phyloP scores from a whole-genome alignment of 1,140 invertebrate species.

The Zaprionus lachaisei region DNA sequence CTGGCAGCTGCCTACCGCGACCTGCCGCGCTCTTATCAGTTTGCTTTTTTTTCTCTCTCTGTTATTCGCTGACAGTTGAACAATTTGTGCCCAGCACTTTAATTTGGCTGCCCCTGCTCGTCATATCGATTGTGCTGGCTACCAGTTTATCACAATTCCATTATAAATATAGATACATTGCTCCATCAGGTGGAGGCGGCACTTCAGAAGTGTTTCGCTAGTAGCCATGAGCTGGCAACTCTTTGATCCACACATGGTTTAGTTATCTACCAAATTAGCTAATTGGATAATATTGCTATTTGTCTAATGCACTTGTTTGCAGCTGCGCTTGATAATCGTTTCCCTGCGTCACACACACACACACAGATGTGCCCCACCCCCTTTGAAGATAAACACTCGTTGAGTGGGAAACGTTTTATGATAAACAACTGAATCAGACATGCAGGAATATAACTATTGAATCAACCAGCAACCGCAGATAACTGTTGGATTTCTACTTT shows the following conservation, averaged over 20 bases:
- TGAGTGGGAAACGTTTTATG: conserved; percentile 9
- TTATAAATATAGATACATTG: conserved; percentile 12
- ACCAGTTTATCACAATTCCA: conserved; percentile 37
- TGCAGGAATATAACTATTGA: background rate
- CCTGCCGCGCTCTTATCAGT: conserved; percentile 4
- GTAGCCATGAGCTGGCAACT: background rate
- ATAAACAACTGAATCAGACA: conserved; percentile 49
- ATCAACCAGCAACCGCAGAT: background rate
- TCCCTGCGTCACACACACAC: conserved; percentile 12
- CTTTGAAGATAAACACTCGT: conserved; percentile 21
- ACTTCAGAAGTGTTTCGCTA: background rate
- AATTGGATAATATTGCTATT: conserved; percentile 12
- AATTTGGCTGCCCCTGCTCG: background rate
- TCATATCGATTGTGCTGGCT: conserved; percentile 28
- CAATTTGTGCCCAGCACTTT: conserved; percentile 6
- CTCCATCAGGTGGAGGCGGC: conserved; percentile 15
- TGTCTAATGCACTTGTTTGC: conserved; percentile 23
- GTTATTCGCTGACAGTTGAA: background rate
- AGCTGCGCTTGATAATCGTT: conserved; percentile 23
- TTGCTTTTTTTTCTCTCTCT: background rate
- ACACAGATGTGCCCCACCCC: background rate
- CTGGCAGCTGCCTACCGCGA: background rate
- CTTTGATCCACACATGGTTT: background rate
- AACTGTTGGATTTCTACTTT: background rate
- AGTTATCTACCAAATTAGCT: conserved; percentile 26